phyloP scores from a whole-genome alignment of 2,797 vertebrate species.

The Anisognathus igniventris region DNA sequence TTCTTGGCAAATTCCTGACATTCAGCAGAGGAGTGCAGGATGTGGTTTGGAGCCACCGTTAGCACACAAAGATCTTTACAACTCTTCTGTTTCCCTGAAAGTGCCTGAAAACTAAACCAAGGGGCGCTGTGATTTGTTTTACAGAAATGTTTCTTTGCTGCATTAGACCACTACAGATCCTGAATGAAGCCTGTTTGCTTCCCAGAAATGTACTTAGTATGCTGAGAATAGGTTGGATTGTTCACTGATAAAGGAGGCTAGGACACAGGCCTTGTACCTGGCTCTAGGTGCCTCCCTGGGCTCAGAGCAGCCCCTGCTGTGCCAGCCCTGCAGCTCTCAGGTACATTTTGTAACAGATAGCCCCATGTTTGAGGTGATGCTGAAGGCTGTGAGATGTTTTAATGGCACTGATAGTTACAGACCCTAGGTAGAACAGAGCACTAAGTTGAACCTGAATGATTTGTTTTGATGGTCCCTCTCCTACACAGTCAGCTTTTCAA shows the following conservation, averaged over 20 bases:
- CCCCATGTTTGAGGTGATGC: rapidly evolving
- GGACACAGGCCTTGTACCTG: neutral
- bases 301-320: neutral
- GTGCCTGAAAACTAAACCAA: neutral
- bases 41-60: neutral
- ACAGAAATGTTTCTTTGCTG: neutral
- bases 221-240: neutral
- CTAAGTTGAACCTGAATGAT: neutral
- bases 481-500: neutral
- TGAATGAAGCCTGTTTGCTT: neutral
- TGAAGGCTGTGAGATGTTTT: neutral
- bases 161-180: neutral
- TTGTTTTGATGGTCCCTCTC: neutral
- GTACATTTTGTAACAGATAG: neutral
- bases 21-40: neutral
- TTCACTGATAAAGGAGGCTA: neutral
- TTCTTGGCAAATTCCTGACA: neutral
- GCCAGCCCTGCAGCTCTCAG: rapidly evolving
- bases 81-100: neutral
- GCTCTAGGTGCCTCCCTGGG: neutral
- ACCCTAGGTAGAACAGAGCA: no score
- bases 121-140: neutral
- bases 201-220: neutral
- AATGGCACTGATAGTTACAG: neutral
- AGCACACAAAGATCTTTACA: neutral